Evolutionary conservation across 2,113 vertebrate species (phyloP), one percentile per base, ranked within the genome.

Genomic region (Labeo catla): DNA sequence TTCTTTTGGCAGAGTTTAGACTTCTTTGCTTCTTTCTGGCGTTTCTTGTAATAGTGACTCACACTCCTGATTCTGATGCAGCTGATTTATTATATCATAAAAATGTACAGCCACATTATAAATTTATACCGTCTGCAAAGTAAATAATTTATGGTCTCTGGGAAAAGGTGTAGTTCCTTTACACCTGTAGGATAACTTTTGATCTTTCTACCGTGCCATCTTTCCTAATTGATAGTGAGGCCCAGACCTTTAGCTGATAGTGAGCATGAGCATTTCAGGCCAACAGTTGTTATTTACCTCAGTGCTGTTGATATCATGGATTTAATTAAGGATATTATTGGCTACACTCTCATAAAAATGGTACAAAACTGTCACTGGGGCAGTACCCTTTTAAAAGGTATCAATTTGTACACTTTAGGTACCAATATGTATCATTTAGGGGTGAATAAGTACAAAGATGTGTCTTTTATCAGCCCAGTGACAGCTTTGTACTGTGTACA

Each of bases 41-140:
- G 16, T 66, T 68, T 68, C 16, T 8, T 83, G 4, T 36, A 19
- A 28, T 47, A 28, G 23, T 52, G 63, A 13, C 21, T 72, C 34
- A 72, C 47, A 83, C 34, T 84, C 34, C 76, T 77, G 8, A 34
- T 57, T 21, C 81, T 16, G 34, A 39, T 59, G 34, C 68, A 57
- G 50, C 50, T 15, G 16, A 83, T 72, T 72, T 57, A 59, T 59
- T 54, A 45, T 83, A 50, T 73, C 81, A 83, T 19, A 52, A 81
- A 49, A 86, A 74, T 63, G 23, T 63, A 76, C 70, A 65, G 79
- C 79, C 43, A 61, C 57, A 76, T 81, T 82, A 86, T 50, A 50
- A 11, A 86, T 86, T 63, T 73, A 82, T 65, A 81, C 34, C 23
- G 23, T 36, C 54, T 43, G 43, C 50, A 57, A 84, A 43, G 21